A percentile compares a stretch with the other conserved stretches of the same genome.
Evolutionary conservation across 2,797 vertebrate genomes (phyloP).

Genomic region (Cyprinodon diabolis): DNA sequence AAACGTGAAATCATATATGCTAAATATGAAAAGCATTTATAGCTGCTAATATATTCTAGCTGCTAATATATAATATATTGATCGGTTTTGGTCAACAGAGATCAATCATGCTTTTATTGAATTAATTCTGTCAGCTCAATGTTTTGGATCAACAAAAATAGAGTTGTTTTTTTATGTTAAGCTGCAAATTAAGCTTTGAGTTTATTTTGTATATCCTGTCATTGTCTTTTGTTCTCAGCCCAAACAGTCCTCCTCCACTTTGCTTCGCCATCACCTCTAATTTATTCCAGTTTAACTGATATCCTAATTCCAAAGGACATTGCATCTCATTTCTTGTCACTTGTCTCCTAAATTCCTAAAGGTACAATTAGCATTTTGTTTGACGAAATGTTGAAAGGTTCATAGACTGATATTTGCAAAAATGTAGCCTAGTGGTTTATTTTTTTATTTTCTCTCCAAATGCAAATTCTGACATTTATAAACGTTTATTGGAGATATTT

Average conservation of each 20-base stretch:
- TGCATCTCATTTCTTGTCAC: slow-evolving; percentile 99
- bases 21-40: background rate
- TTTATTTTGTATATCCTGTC: slow-evolving; percentile 10
- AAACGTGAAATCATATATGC: background rate
- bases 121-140: background rate
- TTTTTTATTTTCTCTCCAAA: slow-evolving; percentile 74
- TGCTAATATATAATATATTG: background rate
- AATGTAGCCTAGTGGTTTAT: slow-evolving; percentile 89
- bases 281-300: slow-evolving; percentile 93
- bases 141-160: background rate
- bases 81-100: background rate
- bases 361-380: slow-evolving; percentile 99
- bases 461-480: slow-evolving; percentile 99
- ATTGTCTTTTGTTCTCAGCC: slow-evolving; percentile 28
- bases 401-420: slow-evolving; percentile 99
- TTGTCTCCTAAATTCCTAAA: slow-evolving; percentile 99
- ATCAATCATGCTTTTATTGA: background rate
- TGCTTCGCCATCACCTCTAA: slow-evolving; percentile 87
- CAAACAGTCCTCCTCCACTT: slow-evolving; percentile 47
- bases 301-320: slow-evolving; percentile 98
- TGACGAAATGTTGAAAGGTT: slow-evolving; percentile 99
- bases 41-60: background rate
- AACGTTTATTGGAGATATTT: slow-evolving; percentile 98
- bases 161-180: background rate
- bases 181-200: background rate